Evolutionary conservation across 2,113 vertebrate species (phyloP), one percentile per base, ranked within the genome.

Genomic region (Gallinago paraguaiae): DNA sequence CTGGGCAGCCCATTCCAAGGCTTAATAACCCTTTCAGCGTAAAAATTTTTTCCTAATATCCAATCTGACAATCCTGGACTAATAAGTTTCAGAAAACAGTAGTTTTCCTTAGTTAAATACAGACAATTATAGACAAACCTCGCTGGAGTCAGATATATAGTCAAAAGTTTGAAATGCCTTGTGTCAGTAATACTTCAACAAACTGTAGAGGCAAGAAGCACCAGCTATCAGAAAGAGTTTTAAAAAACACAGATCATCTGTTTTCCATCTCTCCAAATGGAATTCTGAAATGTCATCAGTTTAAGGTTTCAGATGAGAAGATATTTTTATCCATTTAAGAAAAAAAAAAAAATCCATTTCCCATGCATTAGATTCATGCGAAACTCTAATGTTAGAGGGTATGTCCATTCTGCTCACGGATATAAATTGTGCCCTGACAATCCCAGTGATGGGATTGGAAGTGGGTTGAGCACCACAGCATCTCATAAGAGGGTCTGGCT

Each of bases 221-320:
- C 23, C 57, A 92, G 65, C 39, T 79, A 84, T 71, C 75, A 96
- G 63, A 91, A 91, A 61, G 79, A 64, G 72, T 76, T 94, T 88
- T 60, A 5, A 76, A 92, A 96, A 86, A 93, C 83, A 84, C 27
- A 89, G 39, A 87, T 92, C 65, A 91, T 88, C 93, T 83, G 68
- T 33, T 93, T 94, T 86, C 86, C 70, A 45, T 94, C 86, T 90
- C 77, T 82, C 90, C 86, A 81, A 94, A 69, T 61, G 90, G 76
- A 96, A 96, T 97, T 94, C 72, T 88, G 88, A 95, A 96, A 95
- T 86, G 53, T 78, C 95, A 95, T 84, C 93, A 97, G 80, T 94
- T 93, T 95, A 88, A 82, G 61, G 80, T 83, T 91, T 86, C 86
- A 92, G 92, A 92, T 79, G 69, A 95, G 60, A 86, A 92, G 86